phyloP scores from a whole-genome alignment of 2,797 vertebrate species.

The Pempheris klunzingeri region DNA sequence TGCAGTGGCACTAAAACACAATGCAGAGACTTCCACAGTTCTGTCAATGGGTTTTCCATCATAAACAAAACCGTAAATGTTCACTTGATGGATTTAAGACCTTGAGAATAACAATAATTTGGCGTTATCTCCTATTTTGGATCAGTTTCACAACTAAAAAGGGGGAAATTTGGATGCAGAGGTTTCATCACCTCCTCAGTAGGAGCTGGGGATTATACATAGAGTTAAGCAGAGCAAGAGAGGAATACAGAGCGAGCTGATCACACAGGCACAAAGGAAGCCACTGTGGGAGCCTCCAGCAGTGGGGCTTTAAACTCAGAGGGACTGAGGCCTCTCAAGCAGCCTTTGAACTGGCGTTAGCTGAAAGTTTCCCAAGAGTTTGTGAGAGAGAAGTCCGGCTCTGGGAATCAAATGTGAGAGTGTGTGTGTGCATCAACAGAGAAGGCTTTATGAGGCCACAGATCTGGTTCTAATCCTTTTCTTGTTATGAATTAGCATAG shows the following conservation, averaged over 20 bases:
- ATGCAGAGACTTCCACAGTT: background rate
- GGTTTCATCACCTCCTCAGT: conserved; percentile 52
- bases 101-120: background rate
- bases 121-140: background rate
- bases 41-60: background rate
- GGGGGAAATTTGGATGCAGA: conserved; percentile 33
- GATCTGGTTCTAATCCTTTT: conserved; percentile 24
- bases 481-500: background rate
- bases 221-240: conserved; percentile 54
- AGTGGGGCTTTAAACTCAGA: conserved; percentile 65
- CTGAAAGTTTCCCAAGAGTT: conserved; percentile 77
- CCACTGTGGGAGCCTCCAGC: conserved; percentile 79
- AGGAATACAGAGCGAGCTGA: conserved; percentile 77
- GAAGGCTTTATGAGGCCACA: conserved; percentile 21
- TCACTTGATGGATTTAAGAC: conserved; percentile 20
- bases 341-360: conserved; percentile 76
- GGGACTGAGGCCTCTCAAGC: conserved; percentile 63
- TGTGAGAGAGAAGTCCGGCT: conserved; percentile 52
- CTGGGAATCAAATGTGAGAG: conserved; percentile 62
- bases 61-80: conserved; percentile 16
- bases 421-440: conserved; percentile 25
- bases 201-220: conserved; percentile 43
- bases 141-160: conserved; percentile 4
- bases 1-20: conserved; percentile 2
- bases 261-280: conserved; percentile 77